Evolutionary conservation across 1,140 invertebrate species (phyloP).

Genomic region (Anadara kagoshimensis): DNA sequence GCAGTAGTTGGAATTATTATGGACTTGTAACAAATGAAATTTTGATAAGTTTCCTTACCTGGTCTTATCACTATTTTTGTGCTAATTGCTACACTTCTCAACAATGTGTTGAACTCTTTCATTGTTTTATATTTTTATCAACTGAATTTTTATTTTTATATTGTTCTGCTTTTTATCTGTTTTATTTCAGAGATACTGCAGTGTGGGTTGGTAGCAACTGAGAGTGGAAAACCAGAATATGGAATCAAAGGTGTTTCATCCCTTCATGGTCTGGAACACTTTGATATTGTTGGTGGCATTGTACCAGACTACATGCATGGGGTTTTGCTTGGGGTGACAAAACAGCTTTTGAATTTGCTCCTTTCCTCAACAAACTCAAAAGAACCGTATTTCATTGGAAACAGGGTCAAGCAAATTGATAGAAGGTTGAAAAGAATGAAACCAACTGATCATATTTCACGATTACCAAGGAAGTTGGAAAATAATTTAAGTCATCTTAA

Average conservation of each 20-base stretch:
- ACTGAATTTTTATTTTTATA: no score
- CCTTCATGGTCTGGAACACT: slow-evolving; percentile 19
- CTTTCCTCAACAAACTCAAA: slow-evolving; percentile 9
- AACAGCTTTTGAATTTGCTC: slow-evolving; percentile 11
- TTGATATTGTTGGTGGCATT: slow-evolving; percentile 20
- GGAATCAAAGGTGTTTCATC: slow-evolving; percentile 11
- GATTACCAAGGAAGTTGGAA: slow-evolving; percentile 16
- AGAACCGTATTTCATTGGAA: slow-evolving; percentile 24
- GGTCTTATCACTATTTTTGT: no score
- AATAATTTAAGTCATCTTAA: slow-evolving; percentile 30
- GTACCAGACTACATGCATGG: slow-evolving; percentile 33
- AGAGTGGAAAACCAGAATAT: not conserved
- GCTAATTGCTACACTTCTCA: no score
- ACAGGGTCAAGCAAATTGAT: slow-evolving; percentile 5
- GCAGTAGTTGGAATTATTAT: not conserved
- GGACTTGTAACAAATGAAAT: slow-evolving; percentile 7
- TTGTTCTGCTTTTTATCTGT: no score
- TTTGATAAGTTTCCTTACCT: not conserved
- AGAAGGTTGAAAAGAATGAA: slow-evolving; percentile 17
- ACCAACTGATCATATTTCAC: slow-evolving; percentile 22
- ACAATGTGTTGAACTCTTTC: no score
- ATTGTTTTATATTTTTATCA: no score
- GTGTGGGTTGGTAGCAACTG: not conserved
- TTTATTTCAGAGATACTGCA: not conserved
- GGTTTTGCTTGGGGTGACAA: slow-evolving; percentile 14